Conservation (phyloP, 2,113 vertebrate genomes). For the Aegotheles bennettii region DNA sequence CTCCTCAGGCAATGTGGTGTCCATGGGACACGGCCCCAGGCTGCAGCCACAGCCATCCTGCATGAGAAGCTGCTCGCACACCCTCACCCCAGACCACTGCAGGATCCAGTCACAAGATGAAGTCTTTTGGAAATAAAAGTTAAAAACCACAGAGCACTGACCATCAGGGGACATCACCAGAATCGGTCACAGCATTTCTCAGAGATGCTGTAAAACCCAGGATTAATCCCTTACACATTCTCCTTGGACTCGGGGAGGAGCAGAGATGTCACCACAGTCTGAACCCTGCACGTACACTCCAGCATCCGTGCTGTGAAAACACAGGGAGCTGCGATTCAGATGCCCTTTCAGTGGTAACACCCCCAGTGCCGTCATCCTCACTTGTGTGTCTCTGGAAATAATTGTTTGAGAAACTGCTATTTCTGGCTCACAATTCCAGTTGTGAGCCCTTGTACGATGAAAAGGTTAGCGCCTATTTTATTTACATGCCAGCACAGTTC, state of each 20-base stretch:
- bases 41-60: not conserved
- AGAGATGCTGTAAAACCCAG: not conserved
- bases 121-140: not conserved
- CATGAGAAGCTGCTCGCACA: rapidly evolving
- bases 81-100: not conserved
- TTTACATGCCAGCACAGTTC: not conserved
- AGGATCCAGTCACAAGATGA: not conserved
- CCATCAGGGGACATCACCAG: not conserved
- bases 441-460: rapidly evolving
- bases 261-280: not conserved
- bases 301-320: not conserved
- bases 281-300: not conserved
- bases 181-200: not conserved
- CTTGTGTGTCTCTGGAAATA: not conserved
- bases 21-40: rapidly evolving
- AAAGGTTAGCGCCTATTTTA: not conserved
- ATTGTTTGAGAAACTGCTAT: not conserved
- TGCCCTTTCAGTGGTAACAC: not conserved
- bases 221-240: not conserved
- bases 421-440: not conserved
- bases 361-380: not conserved
- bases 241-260: not conserved
- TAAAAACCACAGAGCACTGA: not conserved
- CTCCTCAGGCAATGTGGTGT: rapidly evolving
- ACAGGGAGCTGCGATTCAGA: not conserved